Conservation (phyloP, 2,113 vertebrate genomes). For the Microtus richardsoni region DNA sequence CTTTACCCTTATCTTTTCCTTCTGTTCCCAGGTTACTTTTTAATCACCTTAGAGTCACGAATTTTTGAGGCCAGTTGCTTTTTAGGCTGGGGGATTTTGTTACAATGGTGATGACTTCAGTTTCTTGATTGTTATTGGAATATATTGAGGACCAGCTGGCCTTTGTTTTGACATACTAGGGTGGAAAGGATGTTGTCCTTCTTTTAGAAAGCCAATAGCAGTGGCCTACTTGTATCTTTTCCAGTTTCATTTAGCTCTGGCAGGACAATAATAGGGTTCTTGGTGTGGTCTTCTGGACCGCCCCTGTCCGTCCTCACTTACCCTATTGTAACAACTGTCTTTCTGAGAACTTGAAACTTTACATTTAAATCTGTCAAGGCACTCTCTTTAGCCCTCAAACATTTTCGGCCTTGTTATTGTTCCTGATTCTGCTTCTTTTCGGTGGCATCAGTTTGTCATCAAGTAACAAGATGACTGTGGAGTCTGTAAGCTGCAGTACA, state of each 20-base stretch:
- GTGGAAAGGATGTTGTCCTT: constrained; percentile 63
- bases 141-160: constrained; percentile 64
- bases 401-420: constrained; percentile 51
- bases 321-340: constrained; percentile 38
- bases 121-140: constrained; percentile 71
- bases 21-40: constrained; percentile 72
- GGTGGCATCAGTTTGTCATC: constrained; percentile 45
- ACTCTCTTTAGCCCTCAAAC: constrained; percentile 24
- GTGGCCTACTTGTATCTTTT: constrained; percentile 66
- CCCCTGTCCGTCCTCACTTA: constrained; percentile 33
- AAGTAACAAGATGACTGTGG: constrained; percentile 53
- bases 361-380: constrained; percentile 32
- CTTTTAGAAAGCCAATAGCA: constrained; percentile 70
- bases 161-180: constrained; percentile 69
- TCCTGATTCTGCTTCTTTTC: constrained; percentile 51
- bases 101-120: constrained; percentile 57
- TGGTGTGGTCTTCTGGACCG: constrained; percentile 59
- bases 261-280: constrained; percentile 68
- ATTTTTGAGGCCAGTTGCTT: constrained; percentile 67
- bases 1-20: constrained; percentile 69
- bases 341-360: constrained; percentile 56
- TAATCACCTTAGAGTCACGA: constrained; percentile 72
- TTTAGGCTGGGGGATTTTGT: constrained; percentile 74
- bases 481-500: constrained; percentile 38
- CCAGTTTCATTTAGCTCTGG: constrained; percentile 59